These are phyloP conservation scores for Muscicapa adusta DNA, from an alignment of 2,113 vertebrate species.

Conservation along the genomic window DNA sequence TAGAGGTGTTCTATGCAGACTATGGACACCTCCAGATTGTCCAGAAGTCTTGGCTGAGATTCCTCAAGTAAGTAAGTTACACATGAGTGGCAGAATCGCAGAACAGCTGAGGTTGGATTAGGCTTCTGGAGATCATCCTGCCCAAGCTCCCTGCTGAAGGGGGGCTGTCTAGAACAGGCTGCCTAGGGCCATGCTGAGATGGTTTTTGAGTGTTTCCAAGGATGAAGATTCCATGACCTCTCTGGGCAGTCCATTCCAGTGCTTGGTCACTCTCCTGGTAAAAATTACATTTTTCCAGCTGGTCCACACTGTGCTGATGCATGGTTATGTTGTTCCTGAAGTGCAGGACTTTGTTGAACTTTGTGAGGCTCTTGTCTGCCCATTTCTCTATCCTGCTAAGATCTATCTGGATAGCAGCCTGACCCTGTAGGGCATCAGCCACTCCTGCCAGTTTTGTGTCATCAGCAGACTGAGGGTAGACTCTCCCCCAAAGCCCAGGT, in stretches of 20 bases:
- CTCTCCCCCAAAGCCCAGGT: too few species aligned
- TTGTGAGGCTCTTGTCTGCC: not conserved
- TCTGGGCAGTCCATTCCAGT: not conserved
- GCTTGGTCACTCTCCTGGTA: not conserved
- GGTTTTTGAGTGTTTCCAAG: not conserved
- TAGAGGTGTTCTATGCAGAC: constrained; percentile 88
- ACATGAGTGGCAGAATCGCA: accelerated
- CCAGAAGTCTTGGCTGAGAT: constrained; percentile 75
- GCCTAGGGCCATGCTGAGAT: not conserved
- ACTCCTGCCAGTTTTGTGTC: not conserved
- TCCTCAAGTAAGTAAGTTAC: constrained; percentile 85
- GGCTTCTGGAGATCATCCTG: not conserved
- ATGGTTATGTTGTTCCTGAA: not conserved
- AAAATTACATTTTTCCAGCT: not conserved
- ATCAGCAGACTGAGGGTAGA: not conserved
- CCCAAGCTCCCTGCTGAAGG: not conserved
- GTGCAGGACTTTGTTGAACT: not conserved
- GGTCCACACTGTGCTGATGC: not conserved
- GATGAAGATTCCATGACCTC: not conserved
- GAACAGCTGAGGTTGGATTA: not conserved
- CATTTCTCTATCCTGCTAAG: not conserved
- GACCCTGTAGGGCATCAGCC: not conserved
- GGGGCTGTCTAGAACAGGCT: not conserved
- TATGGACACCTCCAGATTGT: constrained; percentile 80
- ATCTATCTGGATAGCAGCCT: not conserved